A percentile compares a stretch with the other conserved stretches of the same genome.
Conservation (phyloP, 2,113 vertebrate genomes). For the Pipra filicauda region DNA sequence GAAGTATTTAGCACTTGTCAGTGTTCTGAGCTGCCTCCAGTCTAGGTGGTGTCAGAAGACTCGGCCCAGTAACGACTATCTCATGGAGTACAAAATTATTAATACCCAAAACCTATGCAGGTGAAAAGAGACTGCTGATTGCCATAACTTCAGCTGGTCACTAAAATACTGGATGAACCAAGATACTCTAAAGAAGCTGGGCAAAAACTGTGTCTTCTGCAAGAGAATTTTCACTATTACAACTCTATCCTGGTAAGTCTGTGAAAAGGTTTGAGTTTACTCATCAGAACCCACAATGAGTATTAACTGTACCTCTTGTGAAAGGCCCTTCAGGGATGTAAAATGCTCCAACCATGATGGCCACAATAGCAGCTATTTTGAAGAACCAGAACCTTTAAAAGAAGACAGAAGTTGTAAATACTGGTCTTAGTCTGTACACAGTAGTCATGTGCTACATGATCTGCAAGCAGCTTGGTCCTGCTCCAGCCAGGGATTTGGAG, state of each 20-base stretch:
- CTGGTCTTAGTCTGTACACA: background rate
- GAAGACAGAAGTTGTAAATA: conserved; percentile 6
- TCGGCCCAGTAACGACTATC: background rate
- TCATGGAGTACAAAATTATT: background rate
- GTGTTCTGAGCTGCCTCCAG: background rate
- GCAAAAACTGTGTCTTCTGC: background rate
- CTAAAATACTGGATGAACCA: background rate
- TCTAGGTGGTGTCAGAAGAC: background rate
- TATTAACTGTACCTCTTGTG: conserved; percentile 80
- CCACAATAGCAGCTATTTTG: conserved; percentile 86
- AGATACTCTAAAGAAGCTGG: background rate
- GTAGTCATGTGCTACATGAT: background rate
- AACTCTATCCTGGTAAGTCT: background rate
- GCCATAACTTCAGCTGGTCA: background rate
- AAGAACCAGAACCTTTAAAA: conserved; percentile 93
- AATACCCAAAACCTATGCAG: background rate
- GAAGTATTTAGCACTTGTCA: background rate
- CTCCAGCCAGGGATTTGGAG: background rate
- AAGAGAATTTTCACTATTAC: background rate
- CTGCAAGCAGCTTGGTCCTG: background rate
- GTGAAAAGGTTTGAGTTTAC: background rate
- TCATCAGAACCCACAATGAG: background rate
- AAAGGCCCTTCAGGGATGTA: conserved; percentile 91
- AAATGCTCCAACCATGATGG: conserved; percentile 89
- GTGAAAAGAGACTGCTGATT: background rate